Evolutionary conservation across 2,888 invertebrate species (phyloP), one percentile per base, ranked within the genome.

Genomic region (Polydrusus pterygomalis): DNA sequence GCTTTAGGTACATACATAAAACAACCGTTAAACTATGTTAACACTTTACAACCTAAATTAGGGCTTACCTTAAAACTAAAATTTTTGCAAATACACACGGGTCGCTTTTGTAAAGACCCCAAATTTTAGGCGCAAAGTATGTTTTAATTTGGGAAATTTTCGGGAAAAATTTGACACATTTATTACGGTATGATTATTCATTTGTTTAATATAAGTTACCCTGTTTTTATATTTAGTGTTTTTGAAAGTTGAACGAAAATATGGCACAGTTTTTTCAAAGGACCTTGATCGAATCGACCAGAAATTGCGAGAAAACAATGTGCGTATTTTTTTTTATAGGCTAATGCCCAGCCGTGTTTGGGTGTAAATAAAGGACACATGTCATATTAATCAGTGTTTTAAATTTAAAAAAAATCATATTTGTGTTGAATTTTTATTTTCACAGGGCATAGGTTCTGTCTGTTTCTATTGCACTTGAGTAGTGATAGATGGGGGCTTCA

Each of bases 161-260:
- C 7, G 67, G 75, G 68, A 60, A 70, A 25, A 47, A 70, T 64
- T 75, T 67, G 75, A 70, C 70, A 75, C 74, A 75, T 54, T 75
- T 47, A 68, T 75, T 75, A 69, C 71, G 69, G 72, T 68, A 76
- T 72, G 68, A 72, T 76, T 67, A 70, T 62, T 67, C 67, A 65
- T 62, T 76, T 76, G 62, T 69, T 69, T 74, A 47, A 75, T 70
- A 70, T 70, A 64, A 73, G 58, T 67, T 74, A 78, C 78, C 78
- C 78, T 78, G 78, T 78, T 72, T 62, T 73, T 34, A 34, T 62
- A 65, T 73, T 70, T 73, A 75, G 77, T 70, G 63, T 65, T 78
- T 70, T 74, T 70, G 70, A 74, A 70, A 62, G 45, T 71, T 68
- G 38, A 71, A 69, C 58, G 34, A 58, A 73, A 74, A 67, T 18